phyloP scores from a whole-genome alignment of 2,113 vertebrate genomes.

The Phalacrocorax carbo region DNA sequence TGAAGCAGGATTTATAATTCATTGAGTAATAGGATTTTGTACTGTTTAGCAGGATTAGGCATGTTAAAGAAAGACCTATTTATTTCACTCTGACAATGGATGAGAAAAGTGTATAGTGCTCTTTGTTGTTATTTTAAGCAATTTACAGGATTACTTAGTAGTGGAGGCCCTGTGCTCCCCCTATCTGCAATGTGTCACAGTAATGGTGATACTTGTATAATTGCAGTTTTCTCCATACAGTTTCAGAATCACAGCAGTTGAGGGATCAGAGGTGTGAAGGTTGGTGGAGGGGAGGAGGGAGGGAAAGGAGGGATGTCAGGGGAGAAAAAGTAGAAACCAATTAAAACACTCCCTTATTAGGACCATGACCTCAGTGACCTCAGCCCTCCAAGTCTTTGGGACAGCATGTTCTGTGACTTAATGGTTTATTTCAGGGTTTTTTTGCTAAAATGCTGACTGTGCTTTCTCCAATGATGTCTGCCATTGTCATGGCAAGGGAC shows the following conservation, averaged over 20 bases:
- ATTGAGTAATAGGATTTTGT: constrained; percentile 86
- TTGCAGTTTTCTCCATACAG: constrained; percentile 61
- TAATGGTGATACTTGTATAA: constrained; percentile 68
- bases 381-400: constrained; percentile 39
- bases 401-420: constrained; percentile 60
- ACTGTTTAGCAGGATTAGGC: constrained; percentile 86
- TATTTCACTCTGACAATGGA: constrained; percentile 78
- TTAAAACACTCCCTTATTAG: constrained; percentile 61
- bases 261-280: constrained; percentile 61
- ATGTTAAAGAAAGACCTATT: constrained; percentile 84
- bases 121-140: constrained; percentile 68
- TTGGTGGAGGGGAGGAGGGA: not conserved
- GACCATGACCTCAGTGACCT: constrained; percentile 45
- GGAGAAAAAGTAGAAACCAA: constrained; percentile 60
- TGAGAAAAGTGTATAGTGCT: constrained; percentile 61
- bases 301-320: not conserved
- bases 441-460: constrained; percentile 61
- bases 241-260: constrained; percentile 71
- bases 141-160: constrained; percentile 70
- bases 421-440: constrained; percentile 43
- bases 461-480: not conserved
- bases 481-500: not conserved
- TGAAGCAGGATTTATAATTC: constrained; percentile 82
- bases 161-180: constrained; percentile 14
- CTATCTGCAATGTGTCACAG: constrained; percentile 36